These are phyloP conservation scores for Gobius niger DNA, from an alignment of 2,113 vertebrate genomes.

Conservation along the genomic window DNA sequence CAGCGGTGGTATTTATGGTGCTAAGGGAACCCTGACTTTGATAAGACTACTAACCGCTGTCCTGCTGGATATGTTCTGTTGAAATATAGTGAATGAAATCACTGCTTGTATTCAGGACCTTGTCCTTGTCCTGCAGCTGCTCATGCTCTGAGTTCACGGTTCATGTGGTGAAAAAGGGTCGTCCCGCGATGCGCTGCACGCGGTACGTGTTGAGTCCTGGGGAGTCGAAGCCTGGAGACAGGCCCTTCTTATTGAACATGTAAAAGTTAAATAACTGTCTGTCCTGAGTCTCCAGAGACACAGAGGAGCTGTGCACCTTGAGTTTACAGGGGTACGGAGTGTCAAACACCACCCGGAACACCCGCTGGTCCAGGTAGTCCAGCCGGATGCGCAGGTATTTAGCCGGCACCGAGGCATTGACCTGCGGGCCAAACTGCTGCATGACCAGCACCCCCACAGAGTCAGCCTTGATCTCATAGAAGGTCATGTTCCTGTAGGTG, in stretches of 20 bases:
- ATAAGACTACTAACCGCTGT: too few relatives aligned
- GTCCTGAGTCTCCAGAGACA: conserved; percentile 88
- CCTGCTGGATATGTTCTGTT: too few relatives aligned
- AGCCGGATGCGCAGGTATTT: conserved; percentile 83
- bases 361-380: conserved; percentile 83
- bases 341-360: conserved; percentile 88
- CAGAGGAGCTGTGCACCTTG: conserved; percentile 79
- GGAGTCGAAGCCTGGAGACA: conserved; percentile 87
- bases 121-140: not conserved
- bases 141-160: not conserved
- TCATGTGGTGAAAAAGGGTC: conserved; percentile 74
- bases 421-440: conserved; percentile 90
- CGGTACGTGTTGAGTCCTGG: conserved; percentile 90
- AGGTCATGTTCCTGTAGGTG: conserved; percentile 88
- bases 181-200: conserved; percentile 78
- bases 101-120: too few relatives aligned
- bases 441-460: conserved; percentile 80
- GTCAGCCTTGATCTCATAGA: conserved; percentile 86
- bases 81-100: too few relatives aligned
- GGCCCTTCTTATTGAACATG: conserved; percentile 76
- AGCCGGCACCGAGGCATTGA: conserved; percentile 81
- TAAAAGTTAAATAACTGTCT: conserved; percentile 89
- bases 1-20: too few relatives aligned
- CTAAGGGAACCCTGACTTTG: too few relatives aligned
- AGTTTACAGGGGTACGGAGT: conserved; percentile 86